These are phyloP conservation scores for Pogonomyrmex barbatus DNA, from an alignment of 1,140 invertebrate genomes.

Conservation along the genomic window DNA sequence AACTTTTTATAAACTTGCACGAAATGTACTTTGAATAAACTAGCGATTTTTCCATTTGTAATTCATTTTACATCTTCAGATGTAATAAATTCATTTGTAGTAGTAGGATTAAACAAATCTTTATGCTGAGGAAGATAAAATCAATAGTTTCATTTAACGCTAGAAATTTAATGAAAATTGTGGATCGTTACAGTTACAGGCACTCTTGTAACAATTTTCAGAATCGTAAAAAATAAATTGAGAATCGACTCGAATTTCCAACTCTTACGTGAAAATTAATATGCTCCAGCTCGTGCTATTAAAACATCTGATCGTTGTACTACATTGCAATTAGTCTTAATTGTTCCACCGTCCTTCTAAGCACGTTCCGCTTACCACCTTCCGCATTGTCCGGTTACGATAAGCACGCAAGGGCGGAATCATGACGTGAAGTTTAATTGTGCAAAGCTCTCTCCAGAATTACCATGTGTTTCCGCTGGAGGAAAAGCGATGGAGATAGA, in stretches of 20 bases:
- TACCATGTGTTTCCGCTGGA: conserved; percentile 67
- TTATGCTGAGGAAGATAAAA: neutral
- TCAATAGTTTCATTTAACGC: neutral
- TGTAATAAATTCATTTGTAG: neutral
- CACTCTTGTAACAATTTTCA: neutral
- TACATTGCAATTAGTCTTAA: conserved; percentile 74
- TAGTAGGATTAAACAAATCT: neutral
- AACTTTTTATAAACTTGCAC: neutral
- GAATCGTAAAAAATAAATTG: neutral
- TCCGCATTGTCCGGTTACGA: conserved; percentile 68
- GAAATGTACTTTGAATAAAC: neutral
- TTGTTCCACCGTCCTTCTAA: conserved; percentile 67
- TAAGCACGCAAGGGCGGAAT: conserved; percentile 71
- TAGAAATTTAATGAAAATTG: neutral
- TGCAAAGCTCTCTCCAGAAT: conserved; percentile 59
- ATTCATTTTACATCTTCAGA: neutral
- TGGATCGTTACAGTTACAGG: no score
- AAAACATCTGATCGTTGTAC: conserved; percentile 71
- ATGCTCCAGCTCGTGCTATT: conserved; percentile 49
- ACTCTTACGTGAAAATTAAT: conserved; percentile 62
- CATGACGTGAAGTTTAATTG: conserved; percentile 72
- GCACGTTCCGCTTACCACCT: conserved; percentile 68
- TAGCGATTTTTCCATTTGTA: neutral
- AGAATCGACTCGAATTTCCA: conserved; percentile 15
- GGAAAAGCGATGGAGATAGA: conserved; percentile 11